Evolutionary conservation across 2,888 invertebrate species (phyloP), one percentile per base, ranked within the genome.

Genomic region (Coelogynopora nodosa): DNA sequence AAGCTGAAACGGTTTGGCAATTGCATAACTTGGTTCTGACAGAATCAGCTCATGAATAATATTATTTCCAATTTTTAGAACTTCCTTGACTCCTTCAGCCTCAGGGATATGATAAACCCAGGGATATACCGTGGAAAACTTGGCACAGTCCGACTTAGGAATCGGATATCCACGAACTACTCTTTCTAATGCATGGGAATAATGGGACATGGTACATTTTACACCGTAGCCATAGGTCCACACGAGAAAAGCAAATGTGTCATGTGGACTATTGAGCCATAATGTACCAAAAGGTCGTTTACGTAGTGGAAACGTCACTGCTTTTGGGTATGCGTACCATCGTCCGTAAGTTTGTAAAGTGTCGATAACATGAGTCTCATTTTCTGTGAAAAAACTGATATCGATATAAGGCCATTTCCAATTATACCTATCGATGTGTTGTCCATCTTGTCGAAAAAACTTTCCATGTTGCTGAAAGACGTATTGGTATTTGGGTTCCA

Each of bases 361-460:
- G 84, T 88, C 88, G 84, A 87, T 86, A 18, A 88, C 87, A 81
- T 88, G 88, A n/a, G 88, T 88, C 31, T 30, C 83, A 31, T 88
- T 88, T 82, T 88, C 87, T 2, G 31, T 30, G 83, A 81, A 88
- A 86, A 88, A 88, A 49, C 87, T 88, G 30, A 88, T 88, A 84
- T 88, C 88, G 13, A 88, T 30, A 67, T 88, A 88, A 0, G 88
- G 88, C 88, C 88, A 88, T 28, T 67, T 81, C 88, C 88, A 88
- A 13, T 87, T 86, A 83, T 87, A 88, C 0, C 81, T 67, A 31
- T 87, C 85, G 31, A 67, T 67, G 10, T 67, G 28, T 0, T 67
- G 0, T 13, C 86, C 86, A 18, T 80, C 26, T 0, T n/a, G 23
- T 0, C 87, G 86, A 82, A 80, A 88, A 87, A 88, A 88, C 82